Conservation (phyloP, 2,113 vertebrate species). For the Burhinus oedicnemus region DNA sequence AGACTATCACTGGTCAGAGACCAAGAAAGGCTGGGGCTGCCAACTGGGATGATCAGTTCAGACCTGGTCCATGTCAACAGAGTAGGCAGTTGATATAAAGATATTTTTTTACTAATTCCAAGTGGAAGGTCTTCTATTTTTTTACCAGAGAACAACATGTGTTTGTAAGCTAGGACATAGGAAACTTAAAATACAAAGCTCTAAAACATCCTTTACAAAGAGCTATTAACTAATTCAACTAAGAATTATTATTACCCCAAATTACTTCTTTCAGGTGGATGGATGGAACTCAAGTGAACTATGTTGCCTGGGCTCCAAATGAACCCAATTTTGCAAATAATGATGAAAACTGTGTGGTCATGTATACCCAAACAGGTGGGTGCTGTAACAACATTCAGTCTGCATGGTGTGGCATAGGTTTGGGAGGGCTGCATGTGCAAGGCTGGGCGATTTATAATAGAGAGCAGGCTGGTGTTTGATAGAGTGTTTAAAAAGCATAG, state of each 20-base stretch:
- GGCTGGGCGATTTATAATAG: not conserved
- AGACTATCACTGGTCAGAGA: not conserved
- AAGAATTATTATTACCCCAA: not conserved
- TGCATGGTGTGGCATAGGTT: not conserved
- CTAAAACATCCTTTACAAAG: not conserved
- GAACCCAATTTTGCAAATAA: conserved; percentile 98
- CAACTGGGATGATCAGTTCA: not conserved
- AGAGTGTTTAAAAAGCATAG: not conserved
- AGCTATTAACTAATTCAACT: not conserved
- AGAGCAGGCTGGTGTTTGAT: not conserved
- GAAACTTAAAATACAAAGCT: not conserved
- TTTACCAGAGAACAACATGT: not conserved
- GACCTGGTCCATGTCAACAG: not conserved
- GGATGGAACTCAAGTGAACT: conserved; percentile 86
- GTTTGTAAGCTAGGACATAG: not conserved
- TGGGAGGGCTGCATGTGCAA: not conserved
- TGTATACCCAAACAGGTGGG: conserved; percentile 88
- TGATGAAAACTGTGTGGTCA: conserved; percentile 93
- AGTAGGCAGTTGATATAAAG: not conserved
- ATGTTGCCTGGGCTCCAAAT: conserved; percentile 87
- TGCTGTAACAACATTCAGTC: not conserved
- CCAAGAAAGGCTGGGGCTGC: not conserved
- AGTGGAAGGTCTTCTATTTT: not conserved
- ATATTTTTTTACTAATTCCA: not conserved
- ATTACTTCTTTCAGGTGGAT: conserved; percentile 84